Evolutionary conservation across 2,113 vertebrate species (phyloP).

Genomic region (Neolamprologus tretocephalus): DNA sequence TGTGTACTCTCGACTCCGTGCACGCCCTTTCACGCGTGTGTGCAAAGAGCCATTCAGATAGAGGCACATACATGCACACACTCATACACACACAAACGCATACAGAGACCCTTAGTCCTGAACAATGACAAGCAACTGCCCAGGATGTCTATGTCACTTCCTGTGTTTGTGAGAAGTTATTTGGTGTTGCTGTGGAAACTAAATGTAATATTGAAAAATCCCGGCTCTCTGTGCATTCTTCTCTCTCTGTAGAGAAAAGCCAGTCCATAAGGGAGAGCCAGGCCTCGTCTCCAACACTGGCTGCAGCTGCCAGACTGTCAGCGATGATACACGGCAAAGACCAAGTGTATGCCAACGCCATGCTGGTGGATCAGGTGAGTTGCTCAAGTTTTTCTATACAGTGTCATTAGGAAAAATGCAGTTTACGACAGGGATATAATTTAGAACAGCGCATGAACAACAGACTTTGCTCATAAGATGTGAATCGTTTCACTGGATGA

Average conservation of each 20-base stretch:
- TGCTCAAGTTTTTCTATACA: neutral
- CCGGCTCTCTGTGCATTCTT: neutral
- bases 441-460: neutral
- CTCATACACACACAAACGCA: neutral
- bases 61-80: neutral
- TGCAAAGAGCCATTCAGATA: neutral
- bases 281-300: conserved; percentile 61
- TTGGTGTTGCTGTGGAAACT: conserved; percentile 61
- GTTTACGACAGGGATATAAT: neutral
- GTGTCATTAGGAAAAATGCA: neutral
- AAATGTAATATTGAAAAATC: conserved; percentile 49
- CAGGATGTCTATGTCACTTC: conserved; percentile 64
- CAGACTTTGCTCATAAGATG: neutral
- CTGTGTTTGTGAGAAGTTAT: conserved; percentile 60
- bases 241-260: conserved; percentile 67
- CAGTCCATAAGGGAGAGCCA: conserved; percentile 73
- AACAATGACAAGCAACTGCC: conserved; percentile 58
- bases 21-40: conserved; percentile 16
- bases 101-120: conserved; percentile 9
- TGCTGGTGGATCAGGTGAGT: conserved; percentile 81
- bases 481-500: neutral
- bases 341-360: conserved; percentile 81
- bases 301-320: conserved; percentile 69
- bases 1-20: conserved; percentile 1
- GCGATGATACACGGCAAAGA: conserved; percentile 79